Base-by-base conservation (phyloP, 2,113 vertebrate species). In the Prolemur simus region DNA sequence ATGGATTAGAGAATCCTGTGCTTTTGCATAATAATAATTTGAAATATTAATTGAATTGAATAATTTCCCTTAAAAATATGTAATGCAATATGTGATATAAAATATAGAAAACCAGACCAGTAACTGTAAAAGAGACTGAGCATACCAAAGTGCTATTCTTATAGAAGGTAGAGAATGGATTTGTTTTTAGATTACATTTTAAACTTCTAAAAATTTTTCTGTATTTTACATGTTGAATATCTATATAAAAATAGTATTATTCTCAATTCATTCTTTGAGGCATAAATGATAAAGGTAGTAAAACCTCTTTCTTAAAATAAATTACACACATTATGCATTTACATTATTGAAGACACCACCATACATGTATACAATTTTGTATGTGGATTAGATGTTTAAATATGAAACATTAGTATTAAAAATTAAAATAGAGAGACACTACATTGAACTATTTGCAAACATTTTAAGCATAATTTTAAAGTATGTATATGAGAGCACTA, bases 41-140 rank as follows among this genome's bases (percentile, higher is more conserved):
- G 1, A 8, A 96, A 78, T 92, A 71, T 47, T 68, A 85, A 87
- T 68, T 68, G 92, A 88, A 69, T 86, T 93, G 34, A 78, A 68
- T 73, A 32, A 25, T 76, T 85, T 84, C 5, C 29, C 84, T 89
- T 10, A 64, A 83, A 87, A 78, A 54, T 84, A 1, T 34, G 1
- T 63, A 86, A 42, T 60, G 4, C 23, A 45, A 18, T 74, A 76
- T 93, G 4, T 49, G 34, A 12, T 37, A 15, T 39, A 80, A 71
- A 78, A 60, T 68, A 45, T 11, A 66, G 29, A 77, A 54, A 73
- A 52, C 13, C 23, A 69, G 52, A 39, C 37, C n/a, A 78, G 15
- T 78, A 77, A 49, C 52, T 91, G 5, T 21, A 39, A 52, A 83
- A 76, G 42, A 80, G 94, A 76, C 0, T 58, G 3, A 82, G 27